These are phyloP conservation scores for Antheraea assamensis DNA, from an alignment of 2,888 invertebrate genomes.

Conservation along the genomic window DNA sequence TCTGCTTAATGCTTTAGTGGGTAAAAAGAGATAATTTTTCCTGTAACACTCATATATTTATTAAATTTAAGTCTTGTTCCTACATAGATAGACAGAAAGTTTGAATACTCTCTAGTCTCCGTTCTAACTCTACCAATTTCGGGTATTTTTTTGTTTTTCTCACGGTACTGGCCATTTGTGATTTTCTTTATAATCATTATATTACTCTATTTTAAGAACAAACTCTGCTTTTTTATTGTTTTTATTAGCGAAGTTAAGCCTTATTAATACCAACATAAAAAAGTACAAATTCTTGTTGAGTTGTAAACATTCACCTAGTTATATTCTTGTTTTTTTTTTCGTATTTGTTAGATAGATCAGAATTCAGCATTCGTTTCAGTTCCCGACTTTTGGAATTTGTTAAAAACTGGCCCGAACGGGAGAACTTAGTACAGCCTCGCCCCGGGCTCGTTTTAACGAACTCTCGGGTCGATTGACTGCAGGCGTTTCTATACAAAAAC, in stretches of 20 bases:
- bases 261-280: not conserved
- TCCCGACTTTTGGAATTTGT: conserved; percentile 14
- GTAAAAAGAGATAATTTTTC: too few species aligned
- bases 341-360: not conserved
- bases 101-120: too few species aligned
- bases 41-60: too few species aligned
- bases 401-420: conserved; percentile 10
- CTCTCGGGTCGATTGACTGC: conserved; percentile 3
- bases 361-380: conserved; percentile 14
- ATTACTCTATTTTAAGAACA: too few species aligned
- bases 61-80: too few species aligned
- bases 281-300: not conserved
- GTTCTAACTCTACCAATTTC: too few species aligned
- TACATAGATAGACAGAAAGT: too few species aligned
- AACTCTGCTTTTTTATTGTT: too few species aligned
- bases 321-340: not conserved
- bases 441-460: conserved; percentile 20
- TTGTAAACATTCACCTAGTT: not conserved
- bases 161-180: too few species aligned
- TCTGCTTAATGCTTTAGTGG: too few species aligned
- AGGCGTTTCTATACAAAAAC: not conserved
- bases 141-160: too few species aligned
- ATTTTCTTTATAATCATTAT: too few species aligned
- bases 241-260: not conserved
- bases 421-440: not conserved